phyloP scores from a whole-genome alignment of 1,140 invertebrate genomes.

The Brachystomella parvula region DNA sequence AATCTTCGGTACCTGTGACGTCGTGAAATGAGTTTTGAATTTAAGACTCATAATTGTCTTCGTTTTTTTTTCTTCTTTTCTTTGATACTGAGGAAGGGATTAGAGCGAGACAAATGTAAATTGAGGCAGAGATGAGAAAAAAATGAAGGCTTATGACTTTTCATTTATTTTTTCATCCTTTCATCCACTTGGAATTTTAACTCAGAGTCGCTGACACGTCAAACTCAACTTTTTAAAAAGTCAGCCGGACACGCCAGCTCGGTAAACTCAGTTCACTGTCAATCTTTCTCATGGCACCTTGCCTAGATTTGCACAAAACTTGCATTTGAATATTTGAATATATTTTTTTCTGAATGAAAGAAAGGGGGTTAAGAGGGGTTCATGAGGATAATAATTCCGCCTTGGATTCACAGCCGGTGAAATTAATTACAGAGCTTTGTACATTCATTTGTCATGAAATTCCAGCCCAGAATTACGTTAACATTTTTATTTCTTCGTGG shows the following conservation, averaged over 20 bases:
- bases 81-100: too few species aligned
- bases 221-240: background rate
- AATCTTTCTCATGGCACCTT: too few species aligned
- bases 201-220: background rate
- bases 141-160: background rate
- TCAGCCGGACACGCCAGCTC: too few species aligned
- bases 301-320: too few species aligned
- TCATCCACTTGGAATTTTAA: background rate
- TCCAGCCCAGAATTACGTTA: conserved; percentile 7
- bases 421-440: conserved; percentile 39
- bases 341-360: background rate
- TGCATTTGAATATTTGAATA: background rate
- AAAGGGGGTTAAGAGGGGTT: background rate
- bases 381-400: background rate
- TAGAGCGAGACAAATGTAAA: background rate
- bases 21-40: background rate
- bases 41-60: conserved; percentile 3
- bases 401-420: conserved; percentile 34
- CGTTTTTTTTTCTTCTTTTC: too few species aligned
- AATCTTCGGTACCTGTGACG: background rate
- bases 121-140: background rate
- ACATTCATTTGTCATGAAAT: conserved; percentile 37
- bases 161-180: background rate
- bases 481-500: background rate
- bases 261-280: too few species aligned